Evolutionary conservation across 2,113 vertebrate genomes (phyloP), one percentile per base, ranked within the genome.

Genomic region (Furnarius figulus): DNA sequence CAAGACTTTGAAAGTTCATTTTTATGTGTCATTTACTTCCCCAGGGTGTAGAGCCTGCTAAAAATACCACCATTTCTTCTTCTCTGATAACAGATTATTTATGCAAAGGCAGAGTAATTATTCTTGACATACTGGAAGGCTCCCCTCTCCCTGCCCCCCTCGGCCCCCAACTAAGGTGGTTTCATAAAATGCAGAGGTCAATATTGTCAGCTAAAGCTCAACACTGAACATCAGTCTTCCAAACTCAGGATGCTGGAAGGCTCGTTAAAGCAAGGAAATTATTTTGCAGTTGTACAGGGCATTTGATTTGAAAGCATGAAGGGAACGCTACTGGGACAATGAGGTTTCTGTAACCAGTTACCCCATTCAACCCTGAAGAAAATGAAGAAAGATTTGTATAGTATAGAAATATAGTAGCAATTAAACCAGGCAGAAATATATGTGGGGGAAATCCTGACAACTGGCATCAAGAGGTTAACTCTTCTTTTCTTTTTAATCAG

Each of bases 21-120:
- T 97, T 98, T 95, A 91, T 96, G 97, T 98, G 97, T 97, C 97
- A 95, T 97, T 98, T 98, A 96, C 96, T 95, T 97, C 97, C 97
- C 98, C 92, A 94, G 97, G 97, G 97, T 96, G 97, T 92, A 97
- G 95, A 96, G 78, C 73, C 96, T 97, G 85, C 98, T 97, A 97
- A 98, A 98, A 98, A 98, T 98, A 97, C 49, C 85, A 94, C 92
- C 53, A 79, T 96, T 97, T 95, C 93, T 98, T 97, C 90, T 94
- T 92, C 91, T 97, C 97, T 93, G 74, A 97, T 97, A 97, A 97
- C 94, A 97, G 94, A 98, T 98, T 98, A 98, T 98, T 98, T 98
- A 97, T 98, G 97, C 97, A 97, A 96, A 96, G 95, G 96, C 93
- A 85, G 77, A 97, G 97, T 97, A 97, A 96, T 98, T 98, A 97